A percentile compares a stretch with the other conserved stretches of the same genome.
These are phyloP conservation scores for Sebastolobus alascanus DNA, from an alignment of 2,797 vertebrate species.

Conservation along the genomic window DNA sequence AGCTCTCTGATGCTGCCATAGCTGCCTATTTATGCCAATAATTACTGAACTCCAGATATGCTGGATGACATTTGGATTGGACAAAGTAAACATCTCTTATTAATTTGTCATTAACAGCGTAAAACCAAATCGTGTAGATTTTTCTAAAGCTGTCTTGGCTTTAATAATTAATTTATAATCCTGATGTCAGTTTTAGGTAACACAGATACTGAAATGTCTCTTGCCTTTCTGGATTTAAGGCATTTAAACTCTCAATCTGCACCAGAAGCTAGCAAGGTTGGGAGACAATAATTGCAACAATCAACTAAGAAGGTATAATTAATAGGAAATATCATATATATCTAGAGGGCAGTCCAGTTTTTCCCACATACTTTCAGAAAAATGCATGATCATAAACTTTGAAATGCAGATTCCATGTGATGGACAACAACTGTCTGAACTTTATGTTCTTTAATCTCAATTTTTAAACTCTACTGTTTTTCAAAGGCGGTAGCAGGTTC, in stretches of 20 bases:
- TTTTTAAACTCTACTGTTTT: neutral
- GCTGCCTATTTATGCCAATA: constrained; percentile 2
- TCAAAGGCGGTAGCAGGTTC: too few species aligned
- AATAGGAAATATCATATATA: neutral
- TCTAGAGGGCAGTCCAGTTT: neutral
- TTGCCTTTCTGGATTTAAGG: neutral
- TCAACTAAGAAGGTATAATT: neutral
- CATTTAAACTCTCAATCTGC: neutral
- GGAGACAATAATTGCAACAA: neutral
- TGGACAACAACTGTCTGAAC: neutral
- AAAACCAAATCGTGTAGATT: neutral
- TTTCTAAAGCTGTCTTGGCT: neutral
- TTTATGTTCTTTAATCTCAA: neutral
- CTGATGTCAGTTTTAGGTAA: neutral
- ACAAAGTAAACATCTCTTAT: constrained; percentile 10
- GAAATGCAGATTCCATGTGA: neutral
- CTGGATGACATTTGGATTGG: constrained; percentile 1
- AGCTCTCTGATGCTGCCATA: neutral
- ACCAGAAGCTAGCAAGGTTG: neutral
- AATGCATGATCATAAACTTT: neutral
- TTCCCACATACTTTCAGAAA: neutral
- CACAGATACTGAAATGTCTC: neutral
- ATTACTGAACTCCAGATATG: constrained; percentile 18
- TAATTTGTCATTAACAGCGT: neutral
- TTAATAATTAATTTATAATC: neutral